Percentiles rank a stretch among this genome's conserved stretches.
phyloP scores from a whole-genome alignment of 92 coral and sea anemone species.

The Porites rus region DNA sequence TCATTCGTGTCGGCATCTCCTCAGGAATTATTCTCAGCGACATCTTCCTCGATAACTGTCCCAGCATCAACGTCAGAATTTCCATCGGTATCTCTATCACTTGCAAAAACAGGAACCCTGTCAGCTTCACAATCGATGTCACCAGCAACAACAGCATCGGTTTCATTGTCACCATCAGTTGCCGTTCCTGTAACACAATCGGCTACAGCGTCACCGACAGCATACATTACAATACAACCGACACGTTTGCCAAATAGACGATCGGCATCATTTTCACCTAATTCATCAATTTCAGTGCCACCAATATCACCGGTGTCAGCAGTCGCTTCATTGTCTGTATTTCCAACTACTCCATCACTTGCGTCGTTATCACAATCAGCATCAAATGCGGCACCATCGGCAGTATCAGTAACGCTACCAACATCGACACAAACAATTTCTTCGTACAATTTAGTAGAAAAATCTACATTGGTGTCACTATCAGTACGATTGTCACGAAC shows the following conservation, averaged over 20 bases:
- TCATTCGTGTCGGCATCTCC: not conserved
- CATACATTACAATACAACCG: not conserved
- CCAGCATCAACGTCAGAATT: no score
- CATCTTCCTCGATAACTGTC: not conserved
- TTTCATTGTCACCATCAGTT: no score
- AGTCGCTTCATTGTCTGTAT: not conserved
- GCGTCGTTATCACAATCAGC: not conserved
- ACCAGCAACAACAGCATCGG: no score
- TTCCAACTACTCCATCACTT: not conserved
- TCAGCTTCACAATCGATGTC: not conserved
- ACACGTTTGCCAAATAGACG: not conserved
- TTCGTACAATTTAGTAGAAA: no score
- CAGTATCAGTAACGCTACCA: not conserved
- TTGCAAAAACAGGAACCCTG: no score
- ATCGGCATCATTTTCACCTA: not conserved
- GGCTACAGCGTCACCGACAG: not conserved
- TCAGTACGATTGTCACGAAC: not conserved
- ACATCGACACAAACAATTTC: not conserved
- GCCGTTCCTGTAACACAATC: not conserved
- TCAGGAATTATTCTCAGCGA: not conserved
- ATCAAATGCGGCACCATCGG: not conserved
- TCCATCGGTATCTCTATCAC: not conserved
- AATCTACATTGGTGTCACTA: not conserved
- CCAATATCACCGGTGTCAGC: not conserved
- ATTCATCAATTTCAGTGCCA: no score